Conservation (phyloP, 1,140 invertebrate genomes). For the Scaptomyza hsui region DNA sequence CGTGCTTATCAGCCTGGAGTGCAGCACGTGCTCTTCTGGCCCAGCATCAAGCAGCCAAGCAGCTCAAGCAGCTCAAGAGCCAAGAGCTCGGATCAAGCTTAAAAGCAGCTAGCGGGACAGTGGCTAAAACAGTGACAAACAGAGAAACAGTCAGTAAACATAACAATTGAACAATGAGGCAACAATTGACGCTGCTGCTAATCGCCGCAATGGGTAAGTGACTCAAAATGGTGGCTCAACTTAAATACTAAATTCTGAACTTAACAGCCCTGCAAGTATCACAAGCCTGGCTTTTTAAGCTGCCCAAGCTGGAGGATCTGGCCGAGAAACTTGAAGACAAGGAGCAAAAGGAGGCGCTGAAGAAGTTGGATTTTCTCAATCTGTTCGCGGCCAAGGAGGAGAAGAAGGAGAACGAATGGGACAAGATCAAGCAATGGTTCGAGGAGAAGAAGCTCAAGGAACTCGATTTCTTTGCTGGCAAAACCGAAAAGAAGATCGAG, state of each 20-base stretch:
- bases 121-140: slow-evolving; percentile 29
- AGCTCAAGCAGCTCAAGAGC: not conserved
- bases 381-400: slow-evolving; percentile 57
- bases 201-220: slow-evolving; percentile 58
- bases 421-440: slow-evolving; percentile 64
- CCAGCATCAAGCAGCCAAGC: not conserved
- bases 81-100: slow-evolving; percentile 20
- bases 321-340: slow-evolving; percentile 32
- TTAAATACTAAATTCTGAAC: not conserved
- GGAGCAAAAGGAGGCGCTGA: slow-evolving; percentile 56
- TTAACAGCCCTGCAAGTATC: slow-evolving; percentile 45
- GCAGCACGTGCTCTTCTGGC: slow-evolving; percentile 52
- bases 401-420: slow-evolving; percentile 60
- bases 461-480: slow-evolving; percentile 53
- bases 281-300: slow-evolving; percentile 45
- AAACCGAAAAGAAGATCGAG: slow-evolving; percentile 48
- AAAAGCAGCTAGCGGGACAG: slow-evolving; percentile 51
- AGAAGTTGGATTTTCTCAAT: slow-evolving; percentile 68
- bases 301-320: slow-evolving; percentile 57
- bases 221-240: not conserved
- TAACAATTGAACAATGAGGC: slow-evolving; percentile 36
- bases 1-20: slow-evolving; percentile 59
- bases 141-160: slow-evolving; percentile 15
- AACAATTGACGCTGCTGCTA: slow-evolving; percentile 55
- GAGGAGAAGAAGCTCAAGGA: slow-evolving; percentile 67